These are phyloP conservation scores for Spilogale gracilis DNA, from an alignment of 2,113 vertebrate genomes.

Conservation along the genomic window DNA sequence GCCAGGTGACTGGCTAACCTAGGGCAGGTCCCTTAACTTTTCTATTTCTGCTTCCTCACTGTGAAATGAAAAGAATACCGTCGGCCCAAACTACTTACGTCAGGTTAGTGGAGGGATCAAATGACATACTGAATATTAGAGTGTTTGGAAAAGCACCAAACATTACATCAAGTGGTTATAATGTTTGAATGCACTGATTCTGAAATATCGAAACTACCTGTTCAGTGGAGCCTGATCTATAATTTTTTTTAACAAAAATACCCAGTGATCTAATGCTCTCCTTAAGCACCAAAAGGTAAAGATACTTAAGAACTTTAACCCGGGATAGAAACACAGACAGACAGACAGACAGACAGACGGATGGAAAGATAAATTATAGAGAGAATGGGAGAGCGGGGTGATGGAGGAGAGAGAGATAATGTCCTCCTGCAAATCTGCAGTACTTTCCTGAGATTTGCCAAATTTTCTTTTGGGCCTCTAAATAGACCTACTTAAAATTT, in stretches of 20 bases:
- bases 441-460: neutral
- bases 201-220: neutral
- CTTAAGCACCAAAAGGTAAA: neutral
- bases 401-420: neutral
- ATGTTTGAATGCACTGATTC: neutral
- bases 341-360: neutral
- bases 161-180: neutral
- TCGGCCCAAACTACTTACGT: neutral
- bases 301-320: neutral
- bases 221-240: neutral
- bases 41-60: neutral
- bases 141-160: neutral
- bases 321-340: neutral
- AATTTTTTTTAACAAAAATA: neutral
- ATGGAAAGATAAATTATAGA: neutral
- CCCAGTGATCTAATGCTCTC: conserved; percentile 9
- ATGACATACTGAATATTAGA: neutral
- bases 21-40: neutral
- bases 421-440: neutral
- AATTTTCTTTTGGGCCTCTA: neutral
- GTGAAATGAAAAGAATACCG: neutral
- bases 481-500: neutral
- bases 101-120: neutral
- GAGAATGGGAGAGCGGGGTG: neutral
- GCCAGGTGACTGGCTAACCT: neutral